These are phyloP conservation scores for Caenorhabditis sp. DNA, from an alignment of 2,888 invertebrate species.

Conservation along the genomic window DNA sequence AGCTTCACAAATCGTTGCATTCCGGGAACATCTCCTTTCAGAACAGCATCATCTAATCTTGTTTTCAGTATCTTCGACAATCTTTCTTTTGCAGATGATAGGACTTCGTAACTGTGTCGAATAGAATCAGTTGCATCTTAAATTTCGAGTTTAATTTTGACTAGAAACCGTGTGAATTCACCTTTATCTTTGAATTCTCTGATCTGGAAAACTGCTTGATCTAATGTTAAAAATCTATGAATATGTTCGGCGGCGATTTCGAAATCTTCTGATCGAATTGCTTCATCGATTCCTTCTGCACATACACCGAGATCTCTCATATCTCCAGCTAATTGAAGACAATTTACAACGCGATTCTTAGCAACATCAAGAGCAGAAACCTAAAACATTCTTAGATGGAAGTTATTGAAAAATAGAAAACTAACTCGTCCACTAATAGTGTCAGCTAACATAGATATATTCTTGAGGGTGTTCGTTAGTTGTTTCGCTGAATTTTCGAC, in stretches of 20 bases:
- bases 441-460: slow-evolving; percentile 62
- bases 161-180: slow-evolving; percentile 8
- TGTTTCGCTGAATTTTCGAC: slow-evolving; percentile 82
- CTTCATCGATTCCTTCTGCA: slow-evolving; percentile 94
- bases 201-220: slow-evolving; percentile 68
- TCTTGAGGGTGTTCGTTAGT: slow-evolving; percentile 82
- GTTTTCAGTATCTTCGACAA: slow-evolving; percentile 77
- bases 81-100: slow-evolving; percentile 72
- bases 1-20: slow-evolving; percentile 95
- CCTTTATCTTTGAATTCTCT: slow-evolving; percentile 56
- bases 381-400: slow-evolving; percentile 24
- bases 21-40: slow-evolving; percentile 84
- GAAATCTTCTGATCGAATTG: slow-evolving; percentile 91
- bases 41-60: slow-evolving; percentile 90
- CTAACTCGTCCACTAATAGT: slow-evolving; percentile 82
- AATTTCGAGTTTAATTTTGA: background rate
- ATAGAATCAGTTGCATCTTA: slow-evolving; percentile 73
- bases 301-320: slow-evolving; percentile 75
- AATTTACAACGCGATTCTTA: slow-evolving; percentile 90
- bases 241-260: slow-evolving; percentile 95
- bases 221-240: slow-evolving; percentile 75
- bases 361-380: slow-evolving; percentile 91
- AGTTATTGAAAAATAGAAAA: slow-evolving; percentile 21
- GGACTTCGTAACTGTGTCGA: slow-evolving; percentile 79
- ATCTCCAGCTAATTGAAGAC: slow-evolving; percentile 86